Conservation (phyloP, 1,140 invertebrate species). For the Sitodiplosis mosellana region DNA sequence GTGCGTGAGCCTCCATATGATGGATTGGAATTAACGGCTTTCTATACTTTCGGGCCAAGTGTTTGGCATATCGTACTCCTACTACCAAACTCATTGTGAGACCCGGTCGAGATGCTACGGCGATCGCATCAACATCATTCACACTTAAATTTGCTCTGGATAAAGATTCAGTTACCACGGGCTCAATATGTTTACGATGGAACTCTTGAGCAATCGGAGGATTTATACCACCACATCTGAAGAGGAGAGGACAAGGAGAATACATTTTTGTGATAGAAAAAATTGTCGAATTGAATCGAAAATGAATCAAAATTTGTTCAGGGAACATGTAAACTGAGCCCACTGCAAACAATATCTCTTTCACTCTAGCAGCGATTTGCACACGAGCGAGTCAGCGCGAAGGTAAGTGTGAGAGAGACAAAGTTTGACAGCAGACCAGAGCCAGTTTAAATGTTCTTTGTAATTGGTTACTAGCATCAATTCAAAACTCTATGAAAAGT, state of each 20-base stretch:
- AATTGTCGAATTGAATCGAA: too few species aligned
- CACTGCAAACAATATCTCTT: too few species aligned
- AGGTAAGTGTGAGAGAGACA: too few species aligned
- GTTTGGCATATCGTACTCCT: constrained; percentile 69
- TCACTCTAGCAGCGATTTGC: too few species aligned
- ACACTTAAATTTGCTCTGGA: constrained; percentile 39
- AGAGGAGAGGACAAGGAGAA: background rate
- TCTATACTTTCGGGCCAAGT: constrained; percentile 43
- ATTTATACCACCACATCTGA: constrained; percentile 77
- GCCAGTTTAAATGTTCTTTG: too few species aligned
- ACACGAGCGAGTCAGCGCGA: too few species aligned
- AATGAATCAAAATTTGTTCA: too few species aligned
- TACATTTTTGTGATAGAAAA: too few species aligned
- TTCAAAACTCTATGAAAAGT: too few species aligned
- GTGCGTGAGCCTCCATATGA: constrained; percentile 98
- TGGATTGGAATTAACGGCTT: constrained; percentile 91
- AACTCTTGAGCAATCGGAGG: constrained; percentile 66
- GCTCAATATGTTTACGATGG: constrained; percentile 61
- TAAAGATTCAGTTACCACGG: constrained; percentile 51
- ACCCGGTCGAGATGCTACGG: constrained; percentile 75
- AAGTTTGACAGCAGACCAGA: too few species aligned
- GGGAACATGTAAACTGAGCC: too few species aligned
- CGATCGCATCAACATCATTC: constrained; percentile 74
- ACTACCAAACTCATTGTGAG: constrained; percentile 58
- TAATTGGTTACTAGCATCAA: too few species aligned